Evolutionary conservation across 2,888 invertebrate species (phyloP), one percentile per base, ranked within the genome.

Genomic region (Agrochola lota): DNA sequence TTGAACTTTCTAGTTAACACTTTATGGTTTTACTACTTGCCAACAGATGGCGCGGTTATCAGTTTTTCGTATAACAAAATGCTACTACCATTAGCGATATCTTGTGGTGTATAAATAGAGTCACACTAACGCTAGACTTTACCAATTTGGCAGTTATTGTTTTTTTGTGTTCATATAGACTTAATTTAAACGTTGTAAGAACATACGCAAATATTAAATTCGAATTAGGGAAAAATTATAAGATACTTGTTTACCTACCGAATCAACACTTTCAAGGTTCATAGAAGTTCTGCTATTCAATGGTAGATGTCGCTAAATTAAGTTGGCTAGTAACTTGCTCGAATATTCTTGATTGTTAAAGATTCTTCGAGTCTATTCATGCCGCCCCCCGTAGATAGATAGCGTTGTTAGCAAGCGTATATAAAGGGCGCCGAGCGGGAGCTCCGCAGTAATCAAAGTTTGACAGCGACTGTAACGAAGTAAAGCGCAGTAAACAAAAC

Each of bases 291-390:
- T 0, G 4, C 87, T 85, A 88, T 15, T 86, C 12, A 15, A 17
- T 85, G 73, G 73, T 87, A 95, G 95, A 93, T 94, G 93, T 77
- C 94, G 67, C 87, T 89, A 23, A 63, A 72, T 63, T 7, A 67
- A 81, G 57, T 20, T 69, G 49, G 8, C 4, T 0, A 17, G 63
- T 12, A 55, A 17, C 30, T 43, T 64, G 59, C 93, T 89, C 77
- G 95, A 95, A 93, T n/a, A 2, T 94, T 95, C 95, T 83, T 71
- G 94, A 94, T 26, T 62, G 59, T 90, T 92, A 92, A n/a, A 71
- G 95, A 94, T 49, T 63, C 40, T 90, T 93, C 94, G 15, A 59
- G 94, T 93, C 46, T 64, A 57, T 90, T 93, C 93, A 43, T 81
- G 88, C 52, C 55, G 43, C 81, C 91, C 93, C 95, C 94, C 89